Evolutionary conservation across 2,888 invertebrate species (phyloP).

Genomic region (Mamestra brassicae): DNA sequence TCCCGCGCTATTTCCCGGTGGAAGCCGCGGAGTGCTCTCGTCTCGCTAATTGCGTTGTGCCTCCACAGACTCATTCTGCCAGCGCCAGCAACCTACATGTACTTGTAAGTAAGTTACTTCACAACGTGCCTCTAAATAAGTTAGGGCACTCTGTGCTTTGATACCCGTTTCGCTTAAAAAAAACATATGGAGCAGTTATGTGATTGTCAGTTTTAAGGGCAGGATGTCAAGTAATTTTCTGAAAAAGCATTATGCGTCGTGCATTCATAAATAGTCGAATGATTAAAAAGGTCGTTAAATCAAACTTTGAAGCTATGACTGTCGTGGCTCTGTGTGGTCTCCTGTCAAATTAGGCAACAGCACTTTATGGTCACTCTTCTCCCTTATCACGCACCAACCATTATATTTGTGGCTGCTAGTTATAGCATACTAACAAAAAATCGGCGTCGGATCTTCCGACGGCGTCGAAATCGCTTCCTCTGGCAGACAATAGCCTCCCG

Average conservation of each 20-base stretch:
- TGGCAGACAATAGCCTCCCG: conserved; percentile 86
- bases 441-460: conserved; percentile 85
- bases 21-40: conserved; percentile 61
- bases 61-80: conserved; percentile 60
- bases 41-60: conserved; percentile 65
- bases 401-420: conserved; percentile 67
- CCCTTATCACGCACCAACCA: conserved; percentile 69
- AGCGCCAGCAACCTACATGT: conserved; percentile 40
- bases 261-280: conserved; percentile 1
- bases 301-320: conserved; percentile 36
- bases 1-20: conserved; percentile 85
- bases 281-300: conserved; percentile 7
- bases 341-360: conserved; percentile 42
- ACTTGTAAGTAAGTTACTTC: conserved; percentile 34
- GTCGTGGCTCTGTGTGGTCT: conserved; percentile 56
- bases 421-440: conserved; percentile 76
- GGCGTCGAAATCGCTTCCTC: conserved; percentile 89
- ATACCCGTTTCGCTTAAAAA: conserved; percentile 17
- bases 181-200: conserved; percentile 3
- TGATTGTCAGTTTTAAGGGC: conserved; percentile 3
- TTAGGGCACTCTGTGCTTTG: conserved; percentile 16
- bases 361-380: conserved; percentile 58
- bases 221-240: conserved; percentile 12
- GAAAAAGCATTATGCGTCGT: not conserved
- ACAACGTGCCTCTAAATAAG: conserved; percentile 33